Conservation (phyloP, 2,113 vertebrate genomes). For the Chascanopsetta lugubris region DNA sequence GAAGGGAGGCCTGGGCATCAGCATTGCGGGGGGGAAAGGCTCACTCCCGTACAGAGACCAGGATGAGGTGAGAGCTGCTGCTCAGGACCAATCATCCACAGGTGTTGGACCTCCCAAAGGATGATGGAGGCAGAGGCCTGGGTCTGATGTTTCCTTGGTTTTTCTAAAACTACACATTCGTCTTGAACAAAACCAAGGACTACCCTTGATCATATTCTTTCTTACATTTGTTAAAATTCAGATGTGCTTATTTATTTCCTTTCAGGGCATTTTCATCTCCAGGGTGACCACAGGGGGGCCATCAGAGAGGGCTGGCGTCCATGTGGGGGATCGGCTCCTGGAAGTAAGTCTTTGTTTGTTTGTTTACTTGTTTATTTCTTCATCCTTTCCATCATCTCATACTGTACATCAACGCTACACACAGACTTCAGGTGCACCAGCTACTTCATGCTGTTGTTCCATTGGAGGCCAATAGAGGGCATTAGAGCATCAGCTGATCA, state of each 20-base stretch:
- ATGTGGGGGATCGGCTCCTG: slow-evolving; percentile 76
- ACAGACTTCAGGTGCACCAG: too few relatives aligned
- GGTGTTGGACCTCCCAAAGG: background rate
- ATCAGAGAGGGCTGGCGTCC: slow-evolving; percentile 78
- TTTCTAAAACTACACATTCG: background rate
- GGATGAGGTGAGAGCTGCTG: slow-evolving; percentile 79
- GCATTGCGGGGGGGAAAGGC: slow-evolving; percentile 88
- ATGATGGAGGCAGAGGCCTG: slow-evolving; percentile 4
- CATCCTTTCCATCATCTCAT: too few relatives aligned
- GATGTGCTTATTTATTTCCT: slow-evolving; percentile 21
- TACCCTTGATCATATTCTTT: background rate
- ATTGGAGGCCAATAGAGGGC: slow-evolving; percentile 63
- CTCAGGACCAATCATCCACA: background rate
- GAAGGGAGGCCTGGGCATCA: slow-evolving; percentile 85
- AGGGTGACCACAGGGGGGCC: slow-evolving; percentile 78
- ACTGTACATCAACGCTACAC: too few relatives aligned
- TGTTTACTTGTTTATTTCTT: too few relatives aligned
- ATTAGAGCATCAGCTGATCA: slow-evolving; percentile 35
- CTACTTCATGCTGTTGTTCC: slow-evolving; percentile 37
- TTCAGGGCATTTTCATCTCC: slow-evolving; percentile 80
- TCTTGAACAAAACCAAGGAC: background rate
- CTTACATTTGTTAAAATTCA: background rate
- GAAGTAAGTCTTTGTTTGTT: slow-evolving; percentile 71
- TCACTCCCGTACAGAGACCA: slow-evolving; percentile 86
- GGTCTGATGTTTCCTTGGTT: background rate